Percentiles rank a stretch among this genome's conserved stretches.
These are phyloP conservation scores for Calliphora vicina DNA, from an alignment of 1,140 invertebrate genomes.

Conservation along the genomic window DNA sequence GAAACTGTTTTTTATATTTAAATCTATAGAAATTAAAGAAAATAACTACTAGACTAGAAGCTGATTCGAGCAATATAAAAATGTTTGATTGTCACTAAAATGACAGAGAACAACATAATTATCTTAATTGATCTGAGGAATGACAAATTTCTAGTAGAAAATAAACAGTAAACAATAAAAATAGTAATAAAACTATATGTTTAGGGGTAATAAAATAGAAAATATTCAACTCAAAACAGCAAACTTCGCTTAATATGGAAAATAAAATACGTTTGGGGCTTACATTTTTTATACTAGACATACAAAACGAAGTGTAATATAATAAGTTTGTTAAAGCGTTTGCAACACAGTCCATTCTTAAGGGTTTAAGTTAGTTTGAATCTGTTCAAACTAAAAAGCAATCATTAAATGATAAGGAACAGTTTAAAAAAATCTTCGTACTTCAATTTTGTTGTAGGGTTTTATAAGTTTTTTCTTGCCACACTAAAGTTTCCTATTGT, in stretches of 20 bases:
- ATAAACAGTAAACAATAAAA: neutral
- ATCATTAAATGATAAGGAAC: too few relatives aligned
- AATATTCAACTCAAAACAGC: too few relatives aligned
- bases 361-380: too few relatives aligned
- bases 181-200: neutral
- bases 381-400: too few relatives aligned
- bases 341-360: neutral
- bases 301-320: neutral
- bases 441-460: too few relatives aligned
- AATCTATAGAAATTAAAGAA: too few relatives aligned
- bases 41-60: neutral
- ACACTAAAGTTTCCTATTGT: too few relatives aligned
- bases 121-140: conserved; percentile 5
- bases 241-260: too few relatives aligned
- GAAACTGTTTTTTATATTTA: neutral
- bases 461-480: too few relatives aligned
- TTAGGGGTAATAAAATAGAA: neutral
- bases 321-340: neutral
- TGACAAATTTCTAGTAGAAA: neutral
- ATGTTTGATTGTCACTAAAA: too few relatives aligned
- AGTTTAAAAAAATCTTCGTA: too few relatives aligned
- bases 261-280: too few relatives aligned
- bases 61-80: neutral
- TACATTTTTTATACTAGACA: neutral
- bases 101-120: neutral